These are phyloP conservation scores for Mythimna lalbum DNA, from an alignment of 2,888 invertebrate genomes.

Conservation along the genomic window DNA sequence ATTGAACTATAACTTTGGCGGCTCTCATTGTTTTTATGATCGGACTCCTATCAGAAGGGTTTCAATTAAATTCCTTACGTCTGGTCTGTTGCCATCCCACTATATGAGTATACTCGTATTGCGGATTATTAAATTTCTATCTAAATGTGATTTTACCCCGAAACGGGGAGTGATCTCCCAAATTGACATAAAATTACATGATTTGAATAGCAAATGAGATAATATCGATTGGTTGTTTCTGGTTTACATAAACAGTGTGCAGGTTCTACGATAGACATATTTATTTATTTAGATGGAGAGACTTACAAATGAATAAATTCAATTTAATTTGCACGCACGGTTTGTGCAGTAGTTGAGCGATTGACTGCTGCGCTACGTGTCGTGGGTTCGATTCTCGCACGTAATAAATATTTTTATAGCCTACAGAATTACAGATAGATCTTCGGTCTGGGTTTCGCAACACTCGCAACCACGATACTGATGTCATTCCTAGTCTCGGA, in stretches of 20 bases:
- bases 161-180: conserved; percentile 57
- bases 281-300: conserved; percentile 45
- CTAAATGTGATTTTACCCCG: conserved; percentile 50
- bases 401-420: no score
- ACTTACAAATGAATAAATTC: conserved; percentile 38
- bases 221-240: conserved; percentile 53
- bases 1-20: conserved; percentile 64
- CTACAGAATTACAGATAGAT: no score
- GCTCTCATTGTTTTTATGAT: conserved; percentile 65
- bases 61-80: conserved; percentile 60
- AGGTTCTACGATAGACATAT: conserved; percentile 27
- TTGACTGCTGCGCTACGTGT: no score
- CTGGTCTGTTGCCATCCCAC: conserved; percentile 4
- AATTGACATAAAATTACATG: conserved; percentile 60
- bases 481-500: no score
- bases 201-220: conserved; percentile 60
- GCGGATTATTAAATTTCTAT: conserved; percentile 46
- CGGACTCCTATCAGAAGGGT: conserved; percentile 36
- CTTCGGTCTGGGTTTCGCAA: no score
- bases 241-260: conserved; percentile 44
- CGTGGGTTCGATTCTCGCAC: no score
- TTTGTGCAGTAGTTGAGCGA: no score
- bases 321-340: conserved; percentile 29
- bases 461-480: no score
- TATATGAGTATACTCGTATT: conserved; percentile 6